phyloP scores from a whole-genome alignment of 2,113 vertebrate genomes.

The Hydropotes inermis region DNA sequence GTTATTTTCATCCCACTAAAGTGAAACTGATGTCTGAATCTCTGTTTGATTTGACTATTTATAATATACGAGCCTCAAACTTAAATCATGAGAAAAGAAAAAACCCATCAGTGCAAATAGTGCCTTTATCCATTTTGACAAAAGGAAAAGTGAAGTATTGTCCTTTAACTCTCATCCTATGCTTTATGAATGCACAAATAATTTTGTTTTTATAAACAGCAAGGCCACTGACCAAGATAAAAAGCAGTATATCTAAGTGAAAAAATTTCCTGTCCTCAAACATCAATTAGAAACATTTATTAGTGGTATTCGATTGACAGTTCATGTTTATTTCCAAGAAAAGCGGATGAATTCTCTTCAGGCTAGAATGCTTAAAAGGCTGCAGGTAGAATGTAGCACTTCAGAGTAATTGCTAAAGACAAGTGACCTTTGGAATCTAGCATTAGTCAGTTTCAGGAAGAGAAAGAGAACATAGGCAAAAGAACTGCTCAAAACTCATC shows the following conservation, averaged over 20 bases:
- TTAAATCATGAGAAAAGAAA: conserved; percentile 46
- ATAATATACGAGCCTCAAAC: conserved; percentile 42
- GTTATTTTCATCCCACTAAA: conserved; percentile 36
- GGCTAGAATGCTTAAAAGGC: conserved; percentile 57
- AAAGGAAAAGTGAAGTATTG: conserved; percentile 47
- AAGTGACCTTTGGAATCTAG: conserved; percentile 69
- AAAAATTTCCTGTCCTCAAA: conserved; percentile 42
- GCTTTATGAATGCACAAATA: conserved; percentile 41
- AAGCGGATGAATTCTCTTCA: conserved; percentile 61
- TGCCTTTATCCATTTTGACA: conserved; percentile 50
- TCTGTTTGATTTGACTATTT: conserved; percentile 34
- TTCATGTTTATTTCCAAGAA: conserved; percentile 70
- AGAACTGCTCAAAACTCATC: conserved; percentile 52
- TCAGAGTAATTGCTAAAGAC: conserved; percentile 64
- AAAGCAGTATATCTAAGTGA: conserved; percentile 20
- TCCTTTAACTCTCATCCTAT: conserved; percentile 35
- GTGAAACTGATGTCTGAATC: conserved; percentile 34
- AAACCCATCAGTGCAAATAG: conserved; percentile 7
- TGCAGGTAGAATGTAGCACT: conserved; percentile 55
- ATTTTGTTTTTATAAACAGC: conserved; percentile 40
- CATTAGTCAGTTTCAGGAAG: conserved; percentile 56
- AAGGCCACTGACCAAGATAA: conserved; percentile 53
- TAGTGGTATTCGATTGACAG: conserved; percentile 56
- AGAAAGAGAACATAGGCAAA: conserved; percentile 48
- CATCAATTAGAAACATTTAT: conserved; percentile 69